Evolutionary conservation across 35 echinoderm and acorn worm species (phyloP).

Genomic region (Heliocidaris erythrogramma): DNA sequence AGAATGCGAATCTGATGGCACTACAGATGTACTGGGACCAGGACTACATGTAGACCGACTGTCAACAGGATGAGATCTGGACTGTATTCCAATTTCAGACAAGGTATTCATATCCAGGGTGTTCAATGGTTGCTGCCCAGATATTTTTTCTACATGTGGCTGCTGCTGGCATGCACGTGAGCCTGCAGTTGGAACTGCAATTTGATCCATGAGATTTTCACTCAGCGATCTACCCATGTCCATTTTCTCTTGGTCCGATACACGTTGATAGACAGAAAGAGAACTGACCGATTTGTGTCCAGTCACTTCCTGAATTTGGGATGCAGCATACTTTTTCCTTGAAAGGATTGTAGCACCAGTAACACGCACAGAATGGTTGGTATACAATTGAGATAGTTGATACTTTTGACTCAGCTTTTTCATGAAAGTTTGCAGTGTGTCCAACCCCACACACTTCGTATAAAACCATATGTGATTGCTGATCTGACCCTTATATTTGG

Average conservation of each 20-base stretch:
- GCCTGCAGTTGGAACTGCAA: no score
- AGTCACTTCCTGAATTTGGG: conserved; percentile 42
- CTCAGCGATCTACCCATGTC: conserved; percentile 30
- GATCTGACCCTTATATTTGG: not conserved
- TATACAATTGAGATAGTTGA: not conserved
- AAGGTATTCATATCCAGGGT: no score
- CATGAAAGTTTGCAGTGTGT: conserved; percentile 20
- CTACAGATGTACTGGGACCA: not conserved
- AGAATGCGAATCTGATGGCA: not conserved
- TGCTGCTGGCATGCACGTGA: no score
- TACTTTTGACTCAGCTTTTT: conserved; percentile 27
- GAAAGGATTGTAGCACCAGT: conserved; percentile 33
- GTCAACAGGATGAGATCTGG: not conserved
- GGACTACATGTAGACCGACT: not conserved
- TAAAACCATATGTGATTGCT: conserved; percentile 49
- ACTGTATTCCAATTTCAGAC: not conserved
- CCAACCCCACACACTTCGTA: not conserved
- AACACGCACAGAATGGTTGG: conserved; percentile 52
- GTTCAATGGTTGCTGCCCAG: no score
- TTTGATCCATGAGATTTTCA: conserved; percentile 1
- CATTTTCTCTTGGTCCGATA: not conserved
- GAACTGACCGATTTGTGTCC: conserved; percentile 42
- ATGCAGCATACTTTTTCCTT: not conserved
- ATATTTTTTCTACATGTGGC: no score
- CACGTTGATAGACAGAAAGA: conserved; percentile 39